Evolutionary conservation across 2,797 vertebrate genomes (phyloP), one percentile per base, ranked within the genome.

Genomic region (Hippoglossus hippoglossus): DNA sequence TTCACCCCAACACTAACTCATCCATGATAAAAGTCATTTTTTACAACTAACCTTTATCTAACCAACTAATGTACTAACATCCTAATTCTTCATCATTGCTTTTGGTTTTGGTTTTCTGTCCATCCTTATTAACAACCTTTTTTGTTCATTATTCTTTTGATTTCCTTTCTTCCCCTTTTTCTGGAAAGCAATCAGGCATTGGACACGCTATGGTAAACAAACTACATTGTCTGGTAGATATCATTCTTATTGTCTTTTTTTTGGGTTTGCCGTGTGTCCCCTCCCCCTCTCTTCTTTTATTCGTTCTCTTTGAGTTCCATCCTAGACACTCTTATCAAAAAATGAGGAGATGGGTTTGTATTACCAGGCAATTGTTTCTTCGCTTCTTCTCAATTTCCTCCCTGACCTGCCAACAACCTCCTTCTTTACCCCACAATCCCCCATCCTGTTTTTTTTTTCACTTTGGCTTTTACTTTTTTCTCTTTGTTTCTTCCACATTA

Each of bases 151-250:
- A 96, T 98, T 97, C 96, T 97, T 98, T 99, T 96, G 98, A 97
- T 98, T 98, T 98, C 96, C 97, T 99, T 98, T 98, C 92, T 94
- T 97, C 97, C 93, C 92, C 92, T 91, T 94, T 94, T 93, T 94
- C 93, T 92, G 93, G 92, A 98, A 99, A 99, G 98, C 98, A 98
- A 97, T 99, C 97, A 98, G 97, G 98, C 97, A 97, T 99, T 97
- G 98, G 98, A 99, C 97, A 98, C 97, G 97, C 97, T 99, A 99
- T 99, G 98, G 98, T 99, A 99, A 99, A 99, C 98, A 99, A 98
- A 98, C 98, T 99, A 96, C 98, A 99, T 98, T 99, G 98, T 99
- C 96, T 99, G 98, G 98, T 99, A 99, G 98, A 99, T 99, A 99
- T 99, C 98, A 95, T 94, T 94, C 93, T 93, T 94, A 95, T 94